phyloP scores from a whole-genome alignment of 2,113 vertebrate genomes.

The Acinonyx jubatus region DNA sequence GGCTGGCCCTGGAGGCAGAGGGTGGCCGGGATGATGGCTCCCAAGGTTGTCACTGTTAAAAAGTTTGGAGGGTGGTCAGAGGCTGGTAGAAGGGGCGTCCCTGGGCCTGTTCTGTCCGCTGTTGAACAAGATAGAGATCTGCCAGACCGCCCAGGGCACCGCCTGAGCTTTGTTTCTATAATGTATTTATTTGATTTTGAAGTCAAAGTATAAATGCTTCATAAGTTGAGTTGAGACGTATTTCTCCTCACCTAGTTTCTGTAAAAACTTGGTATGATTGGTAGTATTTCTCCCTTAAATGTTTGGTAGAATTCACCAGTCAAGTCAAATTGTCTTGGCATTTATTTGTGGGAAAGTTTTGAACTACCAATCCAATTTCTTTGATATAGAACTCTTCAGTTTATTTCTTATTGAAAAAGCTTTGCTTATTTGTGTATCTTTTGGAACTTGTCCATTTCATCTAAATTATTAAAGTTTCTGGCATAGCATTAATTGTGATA shows the following conservation, averaged over 20 bases:
- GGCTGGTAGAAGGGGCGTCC: too few species aligned
- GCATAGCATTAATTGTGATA: background rate
- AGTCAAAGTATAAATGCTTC: background rate
- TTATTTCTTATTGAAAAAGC: background rate
- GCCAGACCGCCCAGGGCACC: rapidly evolving
- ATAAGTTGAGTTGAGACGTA: background rate
- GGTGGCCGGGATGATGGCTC: too few species aligned
- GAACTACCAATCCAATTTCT: background rate
- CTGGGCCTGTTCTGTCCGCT: too few species aligned
- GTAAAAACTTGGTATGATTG: background rate
- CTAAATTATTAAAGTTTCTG: background rate
- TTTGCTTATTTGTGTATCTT: background rate
- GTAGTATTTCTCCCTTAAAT: background rate
- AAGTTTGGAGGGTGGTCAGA: too few species aligned
- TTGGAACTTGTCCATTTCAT: background rate
- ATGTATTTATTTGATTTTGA: background rate
- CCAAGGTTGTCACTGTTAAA: too few species aligned
- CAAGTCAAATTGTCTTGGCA: background rate
- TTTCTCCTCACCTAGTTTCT: background rate
- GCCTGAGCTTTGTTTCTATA: background rate
- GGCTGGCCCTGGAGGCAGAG: too few species aligned
- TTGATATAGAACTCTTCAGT: background rate
- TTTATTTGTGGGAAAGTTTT: background rate
- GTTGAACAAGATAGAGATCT: too few species aligned
- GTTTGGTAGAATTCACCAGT: background rate